A percentile compares a stretch with the other conserved stretches of the same genome.
Conservation (phyloP, 2,797 vertebrate species). For the Acropternis orthonyx region DNA sequence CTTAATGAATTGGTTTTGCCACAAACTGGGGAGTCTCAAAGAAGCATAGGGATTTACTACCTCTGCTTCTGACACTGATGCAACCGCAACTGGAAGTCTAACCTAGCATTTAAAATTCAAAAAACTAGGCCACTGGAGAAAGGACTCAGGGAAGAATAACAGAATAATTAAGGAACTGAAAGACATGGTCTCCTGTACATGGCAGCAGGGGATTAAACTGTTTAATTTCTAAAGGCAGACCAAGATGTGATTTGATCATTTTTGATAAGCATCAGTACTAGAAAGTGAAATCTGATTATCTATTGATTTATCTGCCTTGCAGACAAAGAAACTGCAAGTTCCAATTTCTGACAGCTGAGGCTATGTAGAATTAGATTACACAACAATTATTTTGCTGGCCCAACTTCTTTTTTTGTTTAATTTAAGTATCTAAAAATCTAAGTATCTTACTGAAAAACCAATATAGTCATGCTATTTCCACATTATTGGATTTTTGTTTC, state of each 20-base stretch:
- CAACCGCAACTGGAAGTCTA: neutral
- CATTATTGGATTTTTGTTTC: neutral
- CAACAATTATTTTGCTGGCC: neutral
- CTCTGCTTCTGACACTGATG: neutral
- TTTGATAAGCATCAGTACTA: neutral
- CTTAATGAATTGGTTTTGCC: neutral
- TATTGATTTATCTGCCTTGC: neutral
- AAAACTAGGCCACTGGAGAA: neutral
- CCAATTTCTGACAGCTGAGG: neutral
- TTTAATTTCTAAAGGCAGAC: neutral
- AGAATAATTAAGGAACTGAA: neutral
- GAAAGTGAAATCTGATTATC: slow-evolving; percentile 40
- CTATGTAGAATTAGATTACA: neutral
- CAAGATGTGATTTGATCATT: neutral
- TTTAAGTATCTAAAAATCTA: neutral
- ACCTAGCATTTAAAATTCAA: neutral
- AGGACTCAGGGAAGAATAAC: neutral
- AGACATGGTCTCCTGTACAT: neutral
- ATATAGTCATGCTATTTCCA: neutral
- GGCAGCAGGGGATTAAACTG: neutral
- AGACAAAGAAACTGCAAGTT: neutral
- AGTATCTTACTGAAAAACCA: neutral
- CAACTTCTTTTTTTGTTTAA: neutral
- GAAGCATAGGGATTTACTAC: neutral
- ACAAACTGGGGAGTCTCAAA: neutral